Conservation (phyloP, 2,888 invertebrate species). For the Stictocephala bisonia region DNA sequence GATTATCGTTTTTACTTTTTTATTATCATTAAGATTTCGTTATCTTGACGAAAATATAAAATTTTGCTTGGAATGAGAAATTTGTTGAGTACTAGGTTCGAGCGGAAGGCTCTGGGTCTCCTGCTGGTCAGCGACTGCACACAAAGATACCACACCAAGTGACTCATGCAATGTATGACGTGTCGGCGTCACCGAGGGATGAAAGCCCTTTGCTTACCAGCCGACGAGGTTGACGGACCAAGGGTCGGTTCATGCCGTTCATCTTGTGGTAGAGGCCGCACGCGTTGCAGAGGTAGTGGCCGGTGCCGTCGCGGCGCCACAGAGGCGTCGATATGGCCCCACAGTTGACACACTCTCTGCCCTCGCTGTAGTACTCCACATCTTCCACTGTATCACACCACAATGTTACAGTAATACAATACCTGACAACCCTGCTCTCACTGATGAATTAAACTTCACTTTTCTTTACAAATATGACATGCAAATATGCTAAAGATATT, state of each 20-base stretch:
- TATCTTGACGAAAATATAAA: too few species aligned
- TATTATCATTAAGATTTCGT: too few species aligned
- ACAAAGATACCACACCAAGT: conserved; percentile 24
- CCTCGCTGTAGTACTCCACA: conserved; percentile 66
- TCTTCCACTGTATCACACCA: conserved; percentile 52
- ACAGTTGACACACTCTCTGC: conserved; percentile 80
- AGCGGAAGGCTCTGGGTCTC: too few species aligned
- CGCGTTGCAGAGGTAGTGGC: conserved; percentile 99
- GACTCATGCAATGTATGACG: conserved; percentile 22
- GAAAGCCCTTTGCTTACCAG: conserved; percentile 73
- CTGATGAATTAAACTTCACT: too few species aligned
- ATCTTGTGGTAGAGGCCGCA: conserved; percentile 98
- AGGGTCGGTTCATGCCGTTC: conserved; percentile 94
- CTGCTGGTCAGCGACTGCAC: too few species aligned
- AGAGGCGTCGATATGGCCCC: conserved; percentile 87
- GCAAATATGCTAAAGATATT: too few species aligned
- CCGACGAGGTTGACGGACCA: conserved; percentile 91
- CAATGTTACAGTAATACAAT: too few species aligned
- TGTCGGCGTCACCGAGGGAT: conserved; percentile 17
- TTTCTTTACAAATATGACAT: too few species aligned
- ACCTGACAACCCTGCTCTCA: too few species aligned
- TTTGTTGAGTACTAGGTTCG: too few species aligned
- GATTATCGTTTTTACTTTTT: too few species aligned
- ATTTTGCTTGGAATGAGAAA: too few species aligned
- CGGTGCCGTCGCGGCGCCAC: conserved; percentile 98